Evolutionary conservation across 2,888 invertebrate species (phyloP), one percentile per base, ranked within the genome.

Genomic region (Hypselothyrea guttata): DNA sequence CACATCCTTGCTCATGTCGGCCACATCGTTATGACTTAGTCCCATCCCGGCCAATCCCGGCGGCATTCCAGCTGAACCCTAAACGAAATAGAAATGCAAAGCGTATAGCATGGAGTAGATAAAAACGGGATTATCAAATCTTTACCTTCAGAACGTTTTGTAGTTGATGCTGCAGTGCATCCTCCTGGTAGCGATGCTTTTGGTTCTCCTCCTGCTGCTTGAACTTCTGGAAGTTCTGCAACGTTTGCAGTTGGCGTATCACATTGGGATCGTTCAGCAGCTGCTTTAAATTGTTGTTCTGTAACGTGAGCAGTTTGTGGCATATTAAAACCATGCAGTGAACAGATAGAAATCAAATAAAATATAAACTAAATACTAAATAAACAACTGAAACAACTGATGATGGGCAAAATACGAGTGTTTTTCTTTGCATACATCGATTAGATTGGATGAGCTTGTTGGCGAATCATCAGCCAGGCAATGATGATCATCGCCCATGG

Each of bases 161-260:
- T 56, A 94, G 89, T 88, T 94, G 94, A 81, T 94, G 94, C 84
- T 94, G 94, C 83, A 94, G 94, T 72, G 94, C 94, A 42, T 94
- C 94, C 75, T 94, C 94, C 72, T 94, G 94, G 71, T 94, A 92
- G 65, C 93, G 93, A 92, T 94, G 90, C 88, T 93, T 91, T 83
- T 94, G 93, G 67, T 94, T 94, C 66, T 93, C 92, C 63, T 93
- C 92, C 86, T 93, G 93, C 71, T 93, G 92, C 69, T 91, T 91
- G 57, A 89, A 87, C 58, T 89, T 89, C 44, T 88, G 88, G 49
- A 90, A 87, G 64, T 90, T 90, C 84, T 95, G 95, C 63, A 95
- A 89, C 12, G 94, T 96, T 87, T 98, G 97, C 44, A 98, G 91
- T 84, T 98, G 97, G 52, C 97, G 92, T 88, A 98, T 91, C 37